Evolutionary conservation across 2,888 invertebrate genomes (phyloP).

Genomic region (Drosophila borealis): DNA sequence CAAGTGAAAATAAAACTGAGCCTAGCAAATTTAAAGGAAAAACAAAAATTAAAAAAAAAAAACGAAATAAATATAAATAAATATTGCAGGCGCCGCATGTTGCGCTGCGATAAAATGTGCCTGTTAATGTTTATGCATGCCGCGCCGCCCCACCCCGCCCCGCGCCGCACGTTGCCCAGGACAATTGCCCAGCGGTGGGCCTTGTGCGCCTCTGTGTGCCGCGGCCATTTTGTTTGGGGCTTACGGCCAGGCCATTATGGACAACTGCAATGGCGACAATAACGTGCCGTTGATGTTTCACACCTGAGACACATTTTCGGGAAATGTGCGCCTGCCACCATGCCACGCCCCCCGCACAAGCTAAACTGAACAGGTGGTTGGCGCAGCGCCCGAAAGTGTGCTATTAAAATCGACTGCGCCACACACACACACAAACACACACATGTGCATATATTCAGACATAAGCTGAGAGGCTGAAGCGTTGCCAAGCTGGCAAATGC

Average conservation of each 20-base stretch:
- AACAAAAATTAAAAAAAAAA: not conserved
- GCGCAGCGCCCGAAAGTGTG: conserved; percentile 67
- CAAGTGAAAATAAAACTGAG: conserved; percentile 42
- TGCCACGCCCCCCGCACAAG: not conserved
- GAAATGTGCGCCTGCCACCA: conserved; percentile 13
- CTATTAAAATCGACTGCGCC: conserved; percentile 61
- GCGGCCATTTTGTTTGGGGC: conserved; percentile 48
- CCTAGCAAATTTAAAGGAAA: conserved; percentile 36
- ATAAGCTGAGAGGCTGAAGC: conserved; percentile 43
- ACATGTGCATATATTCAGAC: conserved; percentile 4
- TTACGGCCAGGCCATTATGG: conserved; percentile 72
- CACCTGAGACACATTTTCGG: conserved; percentile 70
- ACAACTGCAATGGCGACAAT: conserved; percentile 78
- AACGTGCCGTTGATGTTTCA: conserved; percentile 75
- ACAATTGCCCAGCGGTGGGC: conserved; percentile 64
- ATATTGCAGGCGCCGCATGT: conserved; percentile 41
- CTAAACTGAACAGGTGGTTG: conserved; percentile 66
- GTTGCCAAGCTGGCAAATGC: conserved; percentile 67
- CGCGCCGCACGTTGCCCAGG: conserved; percentile 18
- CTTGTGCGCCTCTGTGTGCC: conserved; percentile 13
- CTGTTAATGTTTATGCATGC: conserved; percentile 67
- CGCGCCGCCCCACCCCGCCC: conserved; percentile 1
- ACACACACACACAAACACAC: conserved; percentile 7
- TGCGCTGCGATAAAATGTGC: conserved; percentile 62
- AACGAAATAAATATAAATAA: conserved; percentile 11